phyloP scores from a whole-genome alignment of 2,113 vertebrate species.

The Drymodes brunneopygia region DNA sequence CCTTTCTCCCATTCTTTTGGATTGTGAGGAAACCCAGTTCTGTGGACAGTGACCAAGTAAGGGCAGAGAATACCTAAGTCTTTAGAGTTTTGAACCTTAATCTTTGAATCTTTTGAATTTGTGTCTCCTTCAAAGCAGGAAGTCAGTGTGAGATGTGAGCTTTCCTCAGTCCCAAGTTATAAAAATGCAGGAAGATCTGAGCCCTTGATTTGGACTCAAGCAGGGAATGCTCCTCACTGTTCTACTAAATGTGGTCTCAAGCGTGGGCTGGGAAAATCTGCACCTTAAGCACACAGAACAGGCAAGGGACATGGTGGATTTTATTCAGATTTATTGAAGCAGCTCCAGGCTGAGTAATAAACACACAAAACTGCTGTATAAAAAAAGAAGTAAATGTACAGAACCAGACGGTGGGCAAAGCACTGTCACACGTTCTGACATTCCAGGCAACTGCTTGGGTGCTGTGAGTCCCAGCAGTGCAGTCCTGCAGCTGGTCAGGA shows the following conservation, averaged over 20 bases:
- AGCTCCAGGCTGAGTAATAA: slow-evolving; percentile 53
- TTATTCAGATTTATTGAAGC: slow-evolving; percentile 47
- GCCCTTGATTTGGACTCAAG: background rate
- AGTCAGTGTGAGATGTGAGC: background rate
- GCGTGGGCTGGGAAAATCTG: background rate
- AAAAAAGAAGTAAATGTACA: background rate
- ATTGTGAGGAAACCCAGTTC: background rate
- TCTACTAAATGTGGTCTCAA: background rate
- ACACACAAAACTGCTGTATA: background rate
- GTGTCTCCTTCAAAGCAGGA: background rate
- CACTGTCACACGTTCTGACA: background rate
- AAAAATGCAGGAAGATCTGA: background rate
- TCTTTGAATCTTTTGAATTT: too few species aligned
- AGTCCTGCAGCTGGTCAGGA: background rate
- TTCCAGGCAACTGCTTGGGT: background rate
- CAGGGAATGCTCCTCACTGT: background rate
- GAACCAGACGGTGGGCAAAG: background rate
- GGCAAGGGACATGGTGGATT: background rate
- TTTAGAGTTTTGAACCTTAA: background rate
- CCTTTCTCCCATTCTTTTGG: fast-evolving
- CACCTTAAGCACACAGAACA: background rate
- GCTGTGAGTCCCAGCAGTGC: background rate
- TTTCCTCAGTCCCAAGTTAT: background rate
- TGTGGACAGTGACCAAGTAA: background rate
- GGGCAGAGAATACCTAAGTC: background rate